Evolutionary conservation across 1,140 invertebrate species (phyloP), one percentile per base, ranked within the genome.

Genomic region (Cataglyphis hispanica): DNA sequence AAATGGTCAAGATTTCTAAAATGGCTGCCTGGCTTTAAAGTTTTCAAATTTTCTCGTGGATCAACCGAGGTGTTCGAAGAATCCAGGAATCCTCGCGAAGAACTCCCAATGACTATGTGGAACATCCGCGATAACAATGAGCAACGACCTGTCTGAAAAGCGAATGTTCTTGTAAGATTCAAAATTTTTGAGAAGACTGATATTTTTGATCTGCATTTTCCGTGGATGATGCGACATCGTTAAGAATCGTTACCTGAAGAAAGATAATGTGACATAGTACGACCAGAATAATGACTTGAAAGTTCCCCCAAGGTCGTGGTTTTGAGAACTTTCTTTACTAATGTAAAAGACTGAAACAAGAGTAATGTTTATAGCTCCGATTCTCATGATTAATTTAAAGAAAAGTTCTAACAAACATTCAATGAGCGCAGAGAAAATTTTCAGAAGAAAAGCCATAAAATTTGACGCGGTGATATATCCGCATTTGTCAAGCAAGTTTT

Each of bases 1-100:
- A 94, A 93, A 61, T 94, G 94, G 94, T 94, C 93, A 93, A 84
- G 89, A 6, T 31, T 94, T 1, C 77, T 95, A 7, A 92, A 93
- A 40, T 95, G 94, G 94, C 66, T 94, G 3, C 93, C 94, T 0
- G 87, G 90, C 4, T 60, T 92, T 0, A 93, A 93, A 56, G 67
- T 83, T 0, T 86, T 92, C 7, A 91, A 89, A 22, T 63, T 93
- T 37, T 27, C 84, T 31, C 63, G 86, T 11, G 81, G 88, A 64
- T 46, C 53, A 11, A 85, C 84, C 19, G 70, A 85, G 6, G 72
- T 88, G 0, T 7, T 89, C 0, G 88, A 89, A 34, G 92, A 90
- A 25, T 43, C 86, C 10, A n/a, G 87, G 0, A 34, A 86, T 22
- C 74, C 58, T 43, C 91, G 69, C 0, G 92, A 94, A 6, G 94